Evolutionary conservation across 1,140 invertebrate genomes (phyloP).

Genomic region (Chionoecetes opilio): DNA sequence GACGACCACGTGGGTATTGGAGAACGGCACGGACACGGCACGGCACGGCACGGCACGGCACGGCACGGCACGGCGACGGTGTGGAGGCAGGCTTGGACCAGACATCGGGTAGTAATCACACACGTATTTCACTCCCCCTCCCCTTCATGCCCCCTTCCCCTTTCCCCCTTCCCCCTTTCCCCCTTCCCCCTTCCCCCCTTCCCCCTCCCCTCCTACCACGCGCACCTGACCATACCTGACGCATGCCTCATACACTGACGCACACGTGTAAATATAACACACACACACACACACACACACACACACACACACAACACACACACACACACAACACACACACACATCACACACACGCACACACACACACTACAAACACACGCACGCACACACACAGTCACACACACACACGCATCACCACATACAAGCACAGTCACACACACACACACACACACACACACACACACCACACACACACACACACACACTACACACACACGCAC

Average conservation of each 20-base stretch:
- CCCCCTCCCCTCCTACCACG: not conserved
- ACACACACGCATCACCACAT: not conserved
- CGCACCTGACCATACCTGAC: slow-evolving; percentile 5
- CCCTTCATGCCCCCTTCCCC: too few relatives aligned
- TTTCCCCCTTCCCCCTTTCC: not conserved
- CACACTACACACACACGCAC: not conserved
- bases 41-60: too few relatives aligned
- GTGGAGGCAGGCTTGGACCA: too few relatives aligned
- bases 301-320: slow-evolving; percentile 4
- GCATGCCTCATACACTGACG: not conserved
- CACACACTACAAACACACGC: not conserved
- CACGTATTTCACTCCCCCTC: not conserved
- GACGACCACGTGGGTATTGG: too few relatives aligned
- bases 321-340: slow-evolving; percentile 23
- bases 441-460: not conserved
- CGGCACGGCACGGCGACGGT: too few relatives aligned
- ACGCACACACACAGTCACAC: not conserved
- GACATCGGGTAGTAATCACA: too few relatives aligned
- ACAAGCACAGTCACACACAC: not conserved
- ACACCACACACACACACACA: not conserved
- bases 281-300: not conserved
- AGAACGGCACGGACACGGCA: too few relatives aligned
- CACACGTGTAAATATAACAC: not conserved
- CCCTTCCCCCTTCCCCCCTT: not conserved
- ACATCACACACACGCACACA: not conserved